A percentile compares a stretch with the other conserved stretches of the same genome.
Evolutionary conservation across 2,113 vertebrate species (phyloP).

Genomic region (human (Homo sapiens)): DNA sequence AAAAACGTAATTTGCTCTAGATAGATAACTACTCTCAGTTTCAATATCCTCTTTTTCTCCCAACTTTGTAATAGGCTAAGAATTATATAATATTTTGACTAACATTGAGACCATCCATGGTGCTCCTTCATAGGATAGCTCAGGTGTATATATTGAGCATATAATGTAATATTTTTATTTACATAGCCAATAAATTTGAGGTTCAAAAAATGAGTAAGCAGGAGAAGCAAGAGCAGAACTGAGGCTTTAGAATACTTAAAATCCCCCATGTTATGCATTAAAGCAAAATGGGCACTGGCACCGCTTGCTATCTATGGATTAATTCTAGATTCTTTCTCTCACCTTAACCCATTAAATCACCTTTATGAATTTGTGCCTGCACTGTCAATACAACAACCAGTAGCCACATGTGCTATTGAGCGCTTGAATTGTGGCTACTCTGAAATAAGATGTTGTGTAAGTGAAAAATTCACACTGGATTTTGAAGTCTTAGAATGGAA

Average conservation of each 20-base stretch:
- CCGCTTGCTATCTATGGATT: background rate
- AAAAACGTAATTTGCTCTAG: background rate
- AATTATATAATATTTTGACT: background rate
- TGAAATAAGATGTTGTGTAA: background rate
- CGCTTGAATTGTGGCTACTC: background rate
- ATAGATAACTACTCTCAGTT: background rate
- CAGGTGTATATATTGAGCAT: background rate
- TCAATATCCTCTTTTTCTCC: background rate
- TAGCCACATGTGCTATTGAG: background rate
- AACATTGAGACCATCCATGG: background rate
- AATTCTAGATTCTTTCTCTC: background rate
- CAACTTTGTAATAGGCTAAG: background rate
- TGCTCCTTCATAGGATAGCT: background rate
- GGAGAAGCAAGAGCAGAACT: background rate
- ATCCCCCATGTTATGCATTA: background rate
- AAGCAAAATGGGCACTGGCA: background rate
- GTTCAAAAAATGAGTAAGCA: background rate
- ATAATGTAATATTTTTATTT: background rate
- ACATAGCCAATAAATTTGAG: background rate
- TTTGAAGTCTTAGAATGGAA: background rate
- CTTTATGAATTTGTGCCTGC: background rate
- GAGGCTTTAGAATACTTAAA: background rate
- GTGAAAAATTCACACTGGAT: background rate
- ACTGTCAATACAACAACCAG: background rate
- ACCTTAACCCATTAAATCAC: background rate